Evolutionary conservation across 2,797 vertebrate genomes (phyloP).

Genomic region (Lepilemur ruficaudatus): DNA sequence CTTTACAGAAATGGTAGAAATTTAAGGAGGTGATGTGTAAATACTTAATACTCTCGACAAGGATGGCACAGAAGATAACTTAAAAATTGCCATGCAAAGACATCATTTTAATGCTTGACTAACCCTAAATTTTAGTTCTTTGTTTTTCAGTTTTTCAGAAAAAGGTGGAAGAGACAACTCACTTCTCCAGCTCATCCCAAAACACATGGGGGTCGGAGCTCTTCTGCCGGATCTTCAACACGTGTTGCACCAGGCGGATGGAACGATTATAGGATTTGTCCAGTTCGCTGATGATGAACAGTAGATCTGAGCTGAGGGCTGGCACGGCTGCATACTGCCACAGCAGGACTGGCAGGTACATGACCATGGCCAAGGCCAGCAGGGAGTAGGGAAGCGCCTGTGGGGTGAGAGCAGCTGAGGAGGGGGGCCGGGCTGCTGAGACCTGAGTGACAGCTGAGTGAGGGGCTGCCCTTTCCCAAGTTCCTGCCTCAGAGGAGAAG

Average conservation of each 20-base stretch:
- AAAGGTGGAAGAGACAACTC: constrained; percentile 57
- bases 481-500: neutral
- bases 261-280: constrained; percentile 99
- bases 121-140: too few species aligned
- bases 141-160: neutral
- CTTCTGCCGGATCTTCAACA: constrained; percentile 91
- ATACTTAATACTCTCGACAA: neutral
- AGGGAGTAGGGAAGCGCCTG: constrained; percentile 97
- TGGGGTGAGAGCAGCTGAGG: neutral
- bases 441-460: neutral
- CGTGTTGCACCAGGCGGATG: constrained; percentile 93
- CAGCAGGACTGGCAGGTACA: constrained; percentile 95
- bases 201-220: constrained; percentile 89
- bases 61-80: neutral
- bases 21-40: neutral
- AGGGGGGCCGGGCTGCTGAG: neutral
- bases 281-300: constrained; percentile 95
- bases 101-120: neutral
- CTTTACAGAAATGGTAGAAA: neutral
- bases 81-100: neutral
- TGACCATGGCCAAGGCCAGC: constrained; percentile 91
- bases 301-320: constrained; percentile 90
- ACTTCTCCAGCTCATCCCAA: constrained; percentile 95
- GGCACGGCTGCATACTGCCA: constrained; percentile 92
- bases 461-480: neutral